Conservation (phyloP, 1,140 invertebrate species). For the Leptopilina boulardi region DNA sequence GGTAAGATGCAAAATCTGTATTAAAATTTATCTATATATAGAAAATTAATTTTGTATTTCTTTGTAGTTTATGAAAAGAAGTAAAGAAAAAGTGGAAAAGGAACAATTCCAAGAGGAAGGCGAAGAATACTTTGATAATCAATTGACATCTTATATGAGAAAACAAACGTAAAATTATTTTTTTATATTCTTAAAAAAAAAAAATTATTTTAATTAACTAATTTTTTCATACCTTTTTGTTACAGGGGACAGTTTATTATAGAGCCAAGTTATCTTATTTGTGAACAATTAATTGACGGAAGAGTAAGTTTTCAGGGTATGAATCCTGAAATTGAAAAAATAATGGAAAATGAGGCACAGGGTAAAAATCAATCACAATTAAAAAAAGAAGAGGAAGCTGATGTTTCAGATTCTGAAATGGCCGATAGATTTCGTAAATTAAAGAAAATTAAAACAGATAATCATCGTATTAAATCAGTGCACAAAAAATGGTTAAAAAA, state of each 20-base stretch:
- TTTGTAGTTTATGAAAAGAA: conserved; percentile 90
- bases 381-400: conserved; percentile 77
- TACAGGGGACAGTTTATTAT: conserved; percentile 82
- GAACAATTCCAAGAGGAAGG: conserved; percentile 85
- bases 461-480: conserved; percentile 54
- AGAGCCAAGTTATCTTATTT: conserved; percentile 86
- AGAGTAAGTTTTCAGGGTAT: conserved; percentile 91
- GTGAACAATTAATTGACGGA: conserved; percentile 86
- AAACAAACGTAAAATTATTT: conserved; percentile 75
- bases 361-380: conserved; percentile 67
- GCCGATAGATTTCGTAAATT: conserved; percentile 73
- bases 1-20: conserved; percentile 49
- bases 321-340: conserved; percentile 90
- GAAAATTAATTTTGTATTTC: conserved; percentile 24
- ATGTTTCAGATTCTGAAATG: conserved; percentile 85
- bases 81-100: conserved; percentile 87
- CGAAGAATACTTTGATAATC: conserved; percentile 80
- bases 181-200: not conserved
- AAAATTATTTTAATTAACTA: not conserved
- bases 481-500: conserved; percentile 56
- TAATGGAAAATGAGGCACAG: conserved; percentile 79
- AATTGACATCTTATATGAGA: conserved; percentile 73
- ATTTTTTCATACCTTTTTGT: conserved; percentile 11
- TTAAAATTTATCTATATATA: conserved; percentile 36
- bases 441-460: conserved; percentile 71